These are phyloP conservation scores for Sminthurinus aureus DNA, from an alignment of 2,888 invertebrate species.

Conservation along the genomic window DNA sequence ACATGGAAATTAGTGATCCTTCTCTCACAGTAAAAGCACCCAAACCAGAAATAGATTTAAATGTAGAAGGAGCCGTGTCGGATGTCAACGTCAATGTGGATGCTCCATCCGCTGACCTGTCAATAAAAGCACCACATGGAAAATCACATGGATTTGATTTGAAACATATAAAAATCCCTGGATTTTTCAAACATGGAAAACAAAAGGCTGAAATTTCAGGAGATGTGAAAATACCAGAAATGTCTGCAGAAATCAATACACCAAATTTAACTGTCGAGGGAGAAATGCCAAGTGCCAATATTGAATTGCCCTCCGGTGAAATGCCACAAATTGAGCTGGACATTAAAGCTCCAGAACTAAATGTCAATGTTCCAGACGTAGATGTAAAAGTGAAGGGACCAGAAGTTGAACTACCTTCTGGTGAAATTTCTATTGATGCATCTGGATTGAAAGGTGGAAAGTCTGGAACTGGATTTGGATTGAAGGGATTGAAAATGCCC, in stretches of 20 bases:
- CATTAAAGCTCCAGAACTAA: slow-evolving; percentile 1
- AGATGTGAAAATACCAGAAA: slow-evolving; percentile 8
- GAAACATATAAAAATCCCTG: slow-evolving; percentile 20
- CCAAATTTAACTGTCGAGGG: neutral
- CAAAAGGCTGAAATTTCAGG: slow-evolving; percentile 20
- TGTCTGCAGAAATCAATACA: neutral
- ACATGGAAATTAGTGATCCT: neutral
- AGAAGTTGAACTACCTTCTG: neutral
- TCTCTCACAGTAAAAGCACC: neutral
- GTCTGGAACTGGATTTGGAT: slow-evolving; percentile 6
- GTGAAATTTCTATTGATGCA: neutral
- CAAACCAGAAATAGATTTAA: neutral
- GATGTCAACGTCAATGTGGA: slow-evolving; percentile 18
- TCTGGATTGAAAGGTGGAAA: neutral
- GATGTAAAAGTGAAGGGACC: slow-evolving; percentile 2
- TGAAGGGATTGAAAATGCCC: slow-evolving; percentile 21
- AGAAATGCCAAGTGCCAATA: slow-evolving; percentile 3
- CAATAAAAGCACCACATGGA: slow-evolving; percentile 5
- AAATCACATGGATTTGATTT: slow-evolving; percentile 9
- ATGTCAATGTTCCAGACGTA: slow-evolving; percentile 1
- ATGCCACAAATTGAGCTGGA: neutral
- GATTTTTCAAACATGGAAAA: slow-evolving; percentile 23
- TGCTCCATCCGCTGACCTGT: neutral
- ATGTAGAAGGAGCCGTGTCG: slow-evolving; percentile 18
- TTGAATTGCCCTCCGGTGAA: neutral